Conservation (phyloP, 2,113 vertebrate species). For the Neogobius melanostomus region DNA sequence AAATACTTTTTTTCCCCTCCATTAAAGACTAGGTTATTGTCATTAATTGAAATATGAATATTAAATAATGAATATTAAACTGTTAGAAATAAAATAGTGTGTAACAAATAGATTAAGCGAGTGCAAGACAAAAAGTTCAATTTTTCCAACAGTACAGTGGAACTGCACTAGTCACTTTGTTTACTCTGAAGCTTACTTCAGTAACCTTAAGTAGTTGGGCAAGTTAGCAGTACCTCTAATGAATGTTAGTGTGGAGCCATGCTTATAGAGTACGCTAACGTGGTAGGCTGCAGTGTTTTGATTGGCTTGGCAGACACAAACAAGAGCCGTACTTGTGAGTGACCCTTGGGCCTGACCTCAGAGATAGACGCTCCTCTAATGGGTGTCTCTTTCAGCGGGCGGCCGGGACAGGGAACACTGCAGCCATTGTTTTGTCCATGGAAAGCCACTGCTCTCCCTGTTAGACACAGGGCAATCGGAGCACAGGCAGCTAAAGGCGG, state of each 20-base stretch:
- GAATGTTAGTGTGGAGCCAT: constrained; percentile 19
- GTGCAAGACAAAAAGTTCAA: no score
- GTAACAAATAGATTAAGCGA: no score
- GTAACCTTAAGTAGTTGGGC: no score
- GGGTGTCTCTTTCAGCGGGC: constrained; percentile 79
- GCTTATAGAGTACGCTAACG: constrained; percentile 65
- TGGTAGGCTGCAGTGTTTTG: constrained; percentile 66
- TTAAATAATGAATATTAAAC: no score
- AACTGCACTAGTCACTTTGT: no score
- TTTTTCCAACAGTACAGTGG: no score
- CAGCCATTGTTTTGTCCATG: constrained; percentile 72
- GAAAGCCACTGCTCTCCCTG: constrained; percentile 68
- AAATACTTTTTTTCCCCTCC: no score
- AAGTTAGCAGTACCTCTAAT: constrained; percentile 11
- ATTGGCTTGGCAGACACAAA: constrained; percentile 81
- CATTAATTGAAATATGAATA: no score
- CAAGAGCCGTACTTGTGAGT: constrained; percentile 76
- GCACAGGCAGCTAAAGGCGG: constrained; percentile 21
- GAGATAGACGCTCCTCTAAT: constrained; percentile 81
- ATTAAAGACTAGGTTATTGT: no score
- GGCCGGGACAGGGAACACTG: constrained; percentile 70
- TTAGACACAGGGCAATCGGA: constrained; percentile 55
- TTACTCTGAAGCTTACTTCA: no score
- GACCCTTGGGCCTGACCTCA: constrained; percentile 75
- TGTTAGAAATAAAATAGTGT: no score